Evolutionary conservation across 1,140 invertebrate species (phyloP).

Genomic region (Atta colombica): DNA sequence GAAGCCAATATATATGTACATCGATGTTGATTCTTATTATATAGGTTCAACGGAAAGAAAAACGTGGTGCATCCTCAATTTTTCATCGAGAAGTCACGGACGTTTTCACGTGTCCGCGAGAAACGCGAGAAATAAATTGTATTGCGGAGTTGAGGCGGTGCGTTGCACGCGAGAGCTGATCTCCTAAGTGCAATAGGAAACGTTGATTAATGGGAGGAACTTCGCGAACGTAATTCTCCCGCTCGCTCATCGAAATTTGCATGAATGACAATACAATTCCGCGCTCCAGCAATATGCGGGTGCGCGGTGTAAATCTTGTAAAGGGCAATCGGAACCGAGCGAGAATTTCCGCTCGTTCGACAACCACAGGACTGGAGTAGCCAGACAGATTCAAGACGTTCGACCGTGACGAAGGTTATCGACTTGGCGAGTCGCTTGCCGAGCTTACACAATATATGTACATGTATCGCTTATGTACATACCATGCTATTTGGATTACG

Average conservation of each 20-base stretch:
- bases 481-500: not conserved
- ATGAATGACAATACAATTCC: slow-evolving; percentile 37
- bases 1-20: not conserved
- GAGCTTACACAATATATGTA: not conserved
- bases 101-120: slow-evolving; percentile 2
- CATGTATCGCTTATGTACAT: not conserved
- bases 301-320: slow-evolving; percentile 32
- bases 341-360: slow-evolving; percentile 45
- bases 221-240: slow-evolving; percentile 17
- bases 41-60: too few relatives aligned
- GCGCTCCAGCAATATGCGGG: not conserved
- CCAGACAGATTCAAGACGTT: slow-evolving; percentile 12
- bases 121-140: slow-evolving; percentile 38
- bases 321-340: slow-evolving; percentile 8
- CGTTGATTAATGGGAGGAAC: slow-evolving; percentile 53
- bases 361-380: not conserved
- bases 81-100: not conserved
- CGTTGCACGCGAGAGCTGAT: slow-evolving; percentile 12
- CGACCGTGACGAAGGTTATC: slow-evolving; percentile 32
- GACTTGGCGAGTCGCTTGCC: not conserved
- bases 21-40: not conserved
- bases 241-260: not conserved
- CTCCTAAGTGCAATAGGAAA: slow-evolving; percentile 52
- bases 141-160: slow-evolving; percentile 2
- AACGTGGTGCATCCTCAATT: not conserved